Evolutionary conservation across 2,888 invertebrate species (phyloP), one percentile per base, ranked within the genome.

Genomic region (Tillus elongatus): DNA sequence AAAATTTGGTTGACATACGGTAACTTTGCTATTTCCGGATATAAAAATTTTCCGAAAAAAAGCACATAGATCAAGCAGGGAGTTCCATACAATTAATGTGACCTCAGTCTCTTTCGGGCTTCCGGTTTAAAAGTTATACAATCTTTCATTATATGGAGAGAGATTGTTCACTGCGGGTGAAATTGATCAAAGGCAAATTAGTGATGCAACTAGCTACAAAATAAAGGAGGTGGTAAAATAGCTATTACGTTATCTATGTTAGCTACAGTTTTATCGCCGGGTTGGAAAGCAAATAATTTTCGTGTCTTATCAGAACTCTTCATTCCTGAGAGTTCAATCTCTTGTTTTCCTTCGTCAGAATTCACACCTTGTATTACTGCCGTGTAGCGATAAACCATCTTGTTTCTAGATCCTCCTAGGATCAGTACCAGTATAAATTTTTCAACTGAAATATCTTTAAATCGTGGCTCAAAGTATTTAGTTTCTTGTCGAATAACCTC

Each of bases 251-350:
- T n/a, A 19, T 6, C 24, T n/a, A 19, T 19, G 6, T 19, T 6
- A n/a, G 24, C 24, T 8, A 19, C 24, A n/a, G n/a, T 8, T 38
- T 40, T 33, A 4, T 40, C 37, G 15, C 33, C 29, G n/a, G 9
- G 10, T 41, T 40, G 37, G 13, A 19, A 10, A 15, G 32, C 29
- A 32, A 43, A 43, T 28, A 41, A 2, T 35, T 37, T 41, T 27
- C 28, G 32, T 28, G 37, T 15, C 30, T 30, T 38, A 16, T 38
- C 40, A 6, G 26, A 43, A 30, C 37, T 31, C 28, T 43, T 37
- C 33, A 43, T 15, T 9, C 38, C 35, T 16, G 37, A 33, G 12
- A 36, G 15, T 32, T 37, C 32, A 32, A 37, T 32, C 13, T 37
- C 26, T 24, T 26, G 4, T 19, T 33, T 27, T 33, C 31, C 24